Base-by-base conservation (phyloP, 1,140 invertebrate genomes). In the Dinoponera quadriceps region DNA sequence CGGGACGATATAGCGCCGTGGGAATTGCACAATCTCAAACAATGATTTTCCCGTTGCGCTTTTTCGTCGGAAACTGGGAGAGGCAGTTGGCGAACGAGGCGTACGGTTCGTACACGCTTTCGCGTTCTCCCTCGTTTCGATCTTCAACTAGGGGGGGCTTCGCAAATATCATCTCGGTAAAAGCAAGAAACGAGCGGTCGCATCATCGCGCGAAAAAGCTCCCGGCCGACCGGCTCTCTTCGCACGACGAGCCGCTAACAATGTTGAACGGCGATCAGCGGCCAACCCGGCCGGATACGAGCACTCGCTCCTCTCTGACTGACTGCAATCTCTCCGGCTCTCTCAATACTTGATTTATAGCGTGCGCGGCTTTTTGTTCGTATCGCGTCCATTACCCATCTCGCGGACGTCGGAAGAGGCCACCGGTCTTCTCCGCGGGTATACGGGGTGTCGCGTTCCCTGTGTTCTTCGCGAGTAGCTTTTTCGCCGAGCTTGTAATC, bases 331-430 rank as follows among this genome's bases (percentile, higher is more conserved):
- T 80, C 51, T 80, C 75, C 29, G 25, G 75, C 54, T 71, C 75
- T 69, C 33, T 80, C 75, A 48, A 80, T 80, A 80, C 75, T 80
- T 80, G 75, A 80, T 80, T 80, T 80, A 80, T 80, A 71, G 51
- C 63, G 33, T 29, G 75, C 51, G 33, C 33, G 75, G 22, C 75
- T 69, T 80, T 80, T 80, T 80, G 65, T 48, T 80, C 65, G 33
- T 80, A 80, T 80, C 75, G n/a, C n/a, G 33, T 80, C 38, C 75
- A 69, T 80, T 80, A 80, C 75, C 75, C 65, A 80, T 80, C 75
- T 80, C 65, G 65, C 65, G 33, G 14, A 80, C 65, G 65, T 80
- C 75, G 75, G 75, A 80, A 80, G 75, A 71, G 51, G 65, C 75
- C 75, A 80, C 75, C 54, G 65, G 65, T 80, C 48, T 80, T 71